phyloP scores from a whole-genome alignment of 2,797 vertebrate species.

The Denticeps clupeoides region DNA sequence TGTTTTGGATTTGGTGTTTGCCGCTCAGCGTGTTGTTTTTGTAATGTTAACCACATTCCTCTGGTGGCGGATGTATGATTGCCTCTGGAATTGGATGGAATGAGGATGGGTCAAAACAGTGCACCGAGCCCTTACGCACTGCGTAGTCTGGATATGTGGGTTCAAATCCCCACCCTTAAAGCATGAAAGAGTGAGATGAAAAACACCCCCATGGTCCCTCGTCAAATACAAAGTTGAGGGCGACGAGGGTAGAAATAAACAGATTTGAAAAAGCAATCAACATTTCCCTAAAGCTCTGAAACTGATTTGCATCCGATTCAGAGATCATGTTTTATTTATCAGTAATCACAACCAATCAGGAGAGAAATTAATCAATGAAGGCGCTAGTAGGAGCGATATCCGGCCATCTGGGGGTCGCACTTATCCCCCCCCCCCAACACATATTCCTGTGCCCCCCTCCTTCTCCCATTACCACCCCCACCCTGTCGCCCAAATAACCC shows the following conservation, averaged over 20 bases:
- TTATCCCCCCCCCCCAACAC: slow-evolving; percentile 24
- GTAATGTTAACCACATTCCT: slow-evolving; percentile 29
- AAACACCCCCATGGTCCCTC: slow-evolving; percentile 30
- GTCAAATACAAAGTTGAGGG: slow-evolving; percentile 54
- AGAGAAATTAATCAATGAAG: slow-evolving; percentile 80
- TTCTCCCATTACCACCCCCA: slow-evolving; percentile 27
- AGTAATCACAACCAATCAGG: slow-evolving; percentile 81
- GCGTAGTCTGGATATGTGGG: slow-evolving; percentile 13
- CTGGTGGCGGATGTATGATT: slow-evolving; percentile 33
- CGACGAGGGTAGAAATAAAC: slow-evolving; percentile 62
- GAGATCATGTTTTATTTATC: slow-evolving; percentile 80
- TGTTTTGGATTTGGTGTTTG: not conserved
- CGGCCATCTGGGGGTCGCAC: slow-evolving; percentile 78
- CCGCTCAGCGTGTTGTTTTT: slow-evolving; percentile 21
- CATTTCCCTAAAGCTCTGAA: slow-evolving; percentile 57
- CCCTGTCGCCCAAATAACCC: slow-evolving; percentile 1
- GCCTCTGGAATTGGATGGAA: slow-evolving; percentile 16
- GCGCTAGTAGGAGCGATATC: slow-evolving; percentile 63
- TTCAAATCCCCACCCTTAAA: slow-evolving; percentile 29
- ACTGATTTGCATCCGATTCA: slow-evolving; percentile 69
- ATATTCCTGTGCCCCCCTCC: slow-evolving; percentile 32
- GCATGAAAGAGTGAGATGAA: slow-evolving; percentile 32
- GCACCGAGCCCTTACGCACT: slow-evolving; percentile 18
- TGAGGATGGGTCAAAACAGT: slow-evolving; percentile 26
- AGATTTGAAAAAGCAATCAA: slow-evolving; percentile 72